Evolutionary conservation across 2,113 vertebrate genomes (phyloP), one percentile per base, ranked within the genome.

Genomic region (Paradisaea rubra): DNA sequence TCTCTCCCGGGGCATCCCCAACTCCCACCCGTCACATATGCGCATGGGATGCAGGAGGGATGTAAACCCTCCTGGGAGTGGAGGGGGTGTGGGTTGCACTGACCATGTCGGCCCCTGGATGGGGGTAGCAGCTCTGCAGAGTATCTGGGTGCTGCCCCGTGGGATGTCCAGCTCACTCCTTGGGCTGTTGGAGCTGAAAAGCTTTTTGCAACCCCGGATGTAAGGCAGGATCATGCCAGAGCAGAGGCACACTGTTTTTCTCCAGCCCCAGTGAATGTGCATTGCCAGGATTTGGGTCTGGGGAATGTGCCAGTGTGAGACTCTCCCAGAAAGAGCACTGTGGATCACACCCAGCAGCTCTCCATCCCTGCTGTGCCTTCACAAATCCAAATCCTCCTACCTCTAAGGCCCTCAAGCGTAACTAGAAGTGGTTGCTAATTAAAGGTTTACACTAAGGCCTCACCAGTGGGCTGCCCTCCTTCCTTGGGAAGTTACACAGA

Each of bases 101-200:
- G 2, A n/a, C 15, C 35, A 2, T 10, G 33, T 0, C 0, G 15
- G 64, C 0, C 4, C 30, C 83, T 80, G 41, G 10, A 0, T 2
- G 0, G n/a, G 15, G 28, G 10, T 37, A 86, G 77, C n/a, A 72
- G 50, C 37, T 66, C 64, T 69, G 37, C 31, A 41, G 37, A 25
- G 20, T 4, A 8, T 7, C 45, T 39, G 17, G 28, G 14, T 45
- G 31, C 37, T 86, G 53, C 21, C 30, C 53, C 7, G 4, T 15
- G 54, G 79, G 21, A 30, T 50, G n/a, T 28, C 49, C 37, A 41
- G 27, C 35, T 80, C 57, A 69, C 7, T 8, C 33, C 7, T 28
- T 16, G 28, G 28, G 25, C 52, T 66, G 10, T 8, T 50, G 30
- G 11, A 59, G 44, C 33, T 16, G 12, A 72, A 56, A 76, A 80